Conservation (phyloP, 2,113 vertebrate genomes). For the Hiodon alosoides region DNA sequence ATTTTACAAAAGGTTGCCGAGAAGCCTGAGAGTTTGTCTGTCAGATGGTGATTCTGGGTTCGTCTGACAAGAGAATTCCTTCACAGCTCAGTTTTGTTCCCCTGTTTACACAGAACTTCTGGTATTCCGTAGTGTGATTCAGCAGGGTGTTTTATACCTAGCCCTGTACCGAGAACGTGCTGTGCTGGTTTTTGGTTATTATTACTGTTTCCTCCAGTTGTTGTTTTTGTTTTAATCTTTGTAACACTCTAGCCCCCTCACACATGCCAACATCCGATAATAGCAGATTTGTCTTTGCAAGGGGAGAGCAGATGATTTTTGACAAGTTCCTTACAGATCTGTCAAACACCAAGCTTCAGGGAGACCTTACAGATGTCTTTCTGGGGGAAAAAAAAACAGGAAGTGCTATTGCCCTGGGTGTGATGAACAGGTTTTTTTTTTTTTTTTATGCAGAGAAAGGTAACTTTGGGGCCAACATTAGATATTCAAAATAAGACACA, state of each 20-base stretch:
- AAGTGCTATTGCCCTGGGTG: constrained; percentile 36
- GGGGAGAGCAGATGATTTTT: constrained; percentile 27
- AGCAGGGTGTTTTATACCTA: not conserved
- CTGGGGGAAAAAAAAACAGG: constrained; percentile 23
- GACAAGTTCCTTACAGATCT: constrained; percentile 40
- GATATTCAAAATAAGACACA: too few relatives aligned
- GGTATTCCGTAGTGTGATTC: not conserved
- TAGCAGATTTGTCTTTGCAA: not conserved
- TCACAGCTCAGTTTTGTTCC: not conserved
- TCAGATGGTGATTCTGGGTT: not conserved
- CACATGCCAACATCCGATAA: too few relatives aligned
- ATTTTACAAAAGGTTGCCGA: not conserved
- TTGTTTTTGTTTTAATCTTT: not conserved
- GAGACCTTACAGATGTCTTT: constrained; percentile 53
- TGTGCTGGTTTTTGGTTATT: not conserved
- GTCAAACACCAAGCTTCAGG: constrained; percentile 49
- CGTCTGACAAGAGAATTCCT: too few relatives aligned
- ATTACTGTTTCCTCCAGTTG: too few relatives aligned
- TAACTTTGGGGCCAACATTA: constrained; percentile 25
- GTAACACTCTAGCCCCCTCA: not conserved
- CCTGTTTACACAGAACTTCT: not conserved
- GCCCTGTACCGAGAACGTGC: not conserved
- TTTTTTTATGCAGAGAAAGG: constrained; percentile 23
- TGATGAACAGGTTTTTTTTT: constrained; percentile 30
- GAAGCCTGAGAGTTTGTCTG: not conserved